Evolutionary conservation across 1,140 invertebrate genomes (phyloP), one percentile per base, ranked within the genome.

Genomic region (Babylonia areolata): DNA sequence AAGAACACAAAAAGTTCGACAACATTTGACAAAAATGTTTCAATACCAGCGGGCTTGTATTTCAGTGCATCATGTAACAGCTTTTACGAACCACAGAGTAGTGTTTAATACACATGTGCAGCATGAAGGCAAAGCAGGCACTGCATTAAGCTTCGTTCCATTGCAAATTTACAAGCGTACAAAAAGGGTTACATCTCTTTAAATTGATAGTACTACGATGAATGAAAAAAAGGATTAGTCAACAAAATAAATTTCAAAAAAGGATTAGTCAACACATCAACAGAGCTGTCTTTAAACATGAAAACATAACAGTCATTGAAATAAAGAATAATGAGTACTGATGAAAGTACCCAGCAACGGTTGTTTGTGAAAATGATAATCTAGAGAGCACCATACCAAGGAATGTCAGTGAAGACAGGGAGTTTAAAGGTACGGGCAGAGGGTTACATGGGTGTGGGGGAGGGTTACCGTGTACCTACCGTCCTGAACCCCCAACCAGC

Each of bases 391-490:
- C n/a, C n/a, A n/a, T n/a, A n/a, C n/a, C n/a, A n/a, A n/a, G n/a
- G n/a, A n/a, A 64, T 64, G 12, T 64, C 58, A n/a, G 58, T 64
- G 23, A 64, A 64, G 58, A 64, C 46, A 51, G 20, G 6, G 46
- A 20, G 6, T 51, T 6, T 6, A 20, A 51, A 51, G 46, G 46
- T 28, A 64, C 15, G 15, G 58, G 17, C 5, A 23, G 58, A 23
- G 58, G 28, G 58, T 51, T 6, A 20, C 15, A n/a, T 5, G 58
- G 58, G 23, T 12, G 58, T 12, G 58, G 28, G 23, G 58, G 28
- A 51, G 78, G 40, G 40, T 37, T 23, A 64, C 58, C 9, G 73
- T n/a, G 15, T 75, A 75, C 73, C 73, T 75, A 75, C 73, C 73
- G 3, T 75, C 73, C 73, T 39, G 73, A 11, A 75, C 73, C 73